Base-by-base conservation (phyloP, 2,113 vertebrate species). In the Otus sunia region DNA sequence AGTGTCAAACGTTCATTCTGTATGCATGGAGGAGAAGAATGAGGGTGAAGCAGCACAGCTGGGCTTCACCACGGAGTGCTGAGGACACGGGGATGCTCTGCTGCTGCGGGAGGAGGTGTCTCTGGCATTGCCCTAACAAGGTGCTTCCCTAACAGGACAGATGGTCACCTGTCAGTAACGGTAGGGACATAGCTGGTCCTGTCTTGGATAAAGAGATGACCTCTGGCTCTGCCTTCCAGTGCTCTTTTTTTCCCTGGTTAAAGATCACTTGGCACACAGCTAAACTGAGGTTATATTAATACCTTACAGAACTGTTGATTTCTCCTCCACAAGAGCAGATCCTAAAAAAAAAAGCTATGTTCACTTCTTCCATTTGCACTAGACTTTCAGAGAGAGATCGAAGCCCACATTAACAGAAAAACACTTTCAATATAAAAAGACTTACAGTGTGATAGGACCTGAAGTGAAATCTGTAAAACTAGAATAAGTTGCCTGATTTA, bases 61-160 rank as follows among this genome's bases (percentile, higher is more conserved):
- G 8, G 53, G 62, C 12, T 60, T 56, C 63, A 23, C 45, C 1
- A 0, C 0, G 2, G 71, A 25, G 34, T 0, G 21, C 22, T 19
- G 41, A 63, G 56, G 56, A 9, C 14, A 21, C 10, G 9, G 2
- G 80, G 41, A 18, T 50, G 41, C 49, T 50, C 66, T 15, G 23
- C 45, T 34, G 34, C 39, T 47, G 34, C 1, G 4, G 6, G 12
- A 63, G 22, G 29, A 55, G 8, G 12, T 20, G 39, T 17, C 49
- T 49, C 32, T 64, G 77, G 23, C 5, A 12, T 69, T 58, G 18
- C 37, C 60, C n/a, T 66, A 9, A 56, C 14, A 23, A 20, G 3
- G 8, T 12, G 56, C 10, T 49, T 64, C 50, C 55, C 55, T 32
- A 45, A 27, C 7, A 66, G 77, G 45, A 12, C 30, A 41, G 43